These are phyloP conservation scores for Dicycla oo DNA, from an alignment of 2,888 invertebrate genomes.

Conservation along the genomic window DNA sequence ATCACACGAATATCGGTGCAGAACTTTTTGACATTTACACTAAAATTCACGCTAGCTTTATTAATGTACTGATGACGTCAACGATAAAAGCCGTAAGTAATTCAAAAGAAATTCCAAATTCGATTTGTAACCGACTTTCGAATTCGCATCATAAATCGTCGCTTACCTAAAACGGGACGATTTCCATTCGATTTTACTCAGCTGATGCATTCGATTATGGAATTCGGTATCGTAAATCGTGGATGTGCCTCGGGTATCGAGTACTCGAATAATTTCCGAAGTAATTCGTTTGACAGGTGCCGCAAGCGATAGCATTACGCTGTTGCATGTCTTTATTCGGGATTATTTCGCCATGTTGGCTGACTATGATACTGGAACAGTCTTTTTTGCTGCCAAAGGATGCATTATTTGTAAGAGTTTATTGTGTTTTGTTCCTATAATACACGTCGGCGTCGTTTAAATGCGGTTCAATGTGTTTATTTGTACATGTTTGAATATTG, in stretches of 20 bases:
- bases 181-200: slow-evolving; percentile 65
- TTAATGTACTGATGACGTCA: slow-evolving; percentile 41
- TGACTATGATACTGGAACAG: slow-evolving; percentile 54
- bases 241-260: slow-evolving; percentile 61
- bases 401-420: slow-evolving; percentile 48
- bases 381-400: slow-evolving; percentile 55
- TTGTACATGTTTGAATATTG: slow-evolving; percentile 38
- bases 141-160: slow-evolving; percentile 65
- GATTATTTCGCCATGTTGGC: slow-evolving; percentile 55
- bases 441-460: slow-evolving; percentile 43
- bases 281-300: slow-evolving; percentile 73
- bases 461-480: slow-evolving; percentile 46
- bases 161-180: slow-evolving; percentile 64
- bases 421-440: slow-evolving; percentile 50
- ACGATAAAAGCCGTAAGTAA: slow-evolving; percentile 47
- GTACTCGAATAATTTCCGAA: slow-evolving; percentile 68
- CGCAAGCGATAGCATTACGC: slow-evolving; percentile 68
- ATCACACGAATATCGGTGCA: slow-evolving; percentile 26
- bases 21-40: slow-evolving; percentile 38
- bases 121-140: slow-evolving; percentile 60
- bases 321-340: slow-evolving; percentile 74
- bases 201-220: slow-evolving; percentile 68
- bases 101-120: slow-evolving; percentile 60
- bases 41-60: slow-evolving; percentile 34
- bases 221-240: slow-evolving; percentile 67